Percentiles rank a stretch among this genome's conserved stretches.
Conservation (phyloP, 2,113 vertebrate genomes). For the Sus scrofa region DNA sequence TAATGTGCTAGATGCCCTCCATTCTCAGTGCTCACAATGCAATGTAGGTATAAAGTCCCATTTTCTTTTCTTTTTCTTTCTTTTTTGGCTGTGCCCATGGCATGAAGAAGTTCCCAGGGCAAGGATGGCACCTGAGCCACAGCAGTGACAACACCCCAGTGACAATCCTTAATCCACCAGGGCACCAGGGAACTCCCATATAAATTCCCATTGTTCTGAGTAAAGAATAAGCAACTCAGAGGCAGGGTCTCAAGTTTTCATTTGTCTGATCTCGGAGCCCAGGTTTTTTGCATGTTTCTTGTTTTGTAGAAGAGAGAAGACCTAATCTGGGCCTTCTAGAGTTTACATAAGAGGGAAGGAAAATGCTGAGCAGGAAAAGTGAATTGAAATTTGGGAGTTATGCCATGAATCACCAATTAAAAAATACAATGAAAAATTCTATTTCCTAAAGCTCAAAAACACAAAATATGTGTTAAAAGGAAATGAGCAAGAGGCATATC, state of each 20-base stretch:
- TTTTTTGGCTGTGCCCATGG: too few species aligned
- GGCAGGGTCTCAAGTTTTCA: background rate
- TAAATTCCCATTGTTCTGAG: slow-evolving; percentile 24
- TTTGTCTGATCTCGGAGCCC: background rate
- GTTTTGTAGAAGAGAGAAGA: background rate
- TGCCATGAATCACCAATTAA: background rate
- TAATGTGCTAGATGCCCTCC: background rate
- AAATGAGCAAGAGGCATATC: background rate
- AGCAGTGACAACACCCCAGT: too few species aligned
- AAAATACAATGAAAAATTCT: slow-evolving; percentile 7
- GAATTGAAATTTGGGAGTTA: slow-evolving; percentile 32
- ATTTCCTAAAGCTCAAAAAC: background rate
- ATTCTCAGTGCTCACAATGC: background rate
- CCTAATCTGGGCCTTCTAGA: background rate
- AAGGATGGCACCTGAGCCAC: too few species aligned
- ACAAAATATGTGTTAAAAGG: background rate
- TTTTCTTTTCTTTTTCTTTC: background rate
- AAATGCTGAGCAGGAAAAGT: background rate
- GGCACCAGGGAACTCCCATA: too few species aligned
- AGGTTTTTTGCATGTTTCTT: background rate
- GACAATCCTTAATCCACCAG: too few species aligned
- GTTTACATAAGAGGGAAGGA: background rate
- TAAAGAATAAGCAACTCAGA: background rate
- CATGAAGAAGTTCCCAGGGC: too few species aligned
- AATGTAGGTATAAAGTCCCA: background rate